Conservation (phyloP, 2,113 vertebrate species). For the Callospermophilus lateralis region DNA sequence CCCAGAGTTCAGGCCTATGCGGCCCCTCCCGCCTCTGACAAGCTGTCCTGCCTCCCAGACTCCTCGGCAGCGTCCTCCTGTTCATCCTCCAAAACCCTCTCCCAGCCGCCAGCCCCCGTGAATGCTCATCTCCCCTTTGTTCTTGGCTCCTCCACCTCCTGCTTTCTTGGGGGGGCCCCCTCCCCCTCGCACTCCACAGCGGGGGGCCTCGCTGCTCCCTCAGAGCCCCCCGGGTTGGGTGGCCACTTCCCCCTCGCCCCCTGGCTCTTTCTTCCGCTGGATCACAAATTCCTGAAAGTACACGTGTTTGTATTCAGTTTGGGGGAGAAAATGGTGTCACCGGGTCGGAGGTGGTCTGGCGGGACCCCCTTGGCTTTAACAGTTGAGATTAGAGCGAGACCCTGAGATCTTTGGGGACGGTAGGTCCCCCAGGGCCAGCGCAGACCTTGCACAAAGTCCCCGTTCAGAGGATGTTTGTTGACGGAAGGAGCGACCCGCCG, state of each 20-base stretch:
- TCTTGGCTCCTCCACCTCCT: neutral
- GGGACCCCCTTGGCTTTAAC: rapidly evolving
- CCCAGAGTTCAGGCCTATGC: neutral
- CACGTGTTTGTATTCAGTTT: neutral
- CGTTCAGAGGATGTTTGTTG: neutral
- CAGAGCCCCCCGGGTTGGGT: neutral
- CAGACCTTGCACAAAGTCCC: neutral
- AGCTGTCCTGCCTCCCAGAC: neutral
- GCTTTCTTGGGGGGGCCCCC: neutral
- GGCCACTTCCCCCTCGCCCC: neutral
- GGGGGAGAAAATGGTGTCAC: neutral
- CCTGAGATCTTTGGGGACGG: neutral
- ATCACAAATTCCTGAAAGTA: neutral
- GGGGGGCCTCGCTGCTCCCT: neutral
- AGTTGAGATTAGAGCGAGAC: neutral
- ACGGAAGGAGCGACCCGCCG: neutral
- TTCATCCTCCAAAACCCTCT: constrained; percentile 10
- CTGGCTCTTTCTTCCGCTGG: neutral
- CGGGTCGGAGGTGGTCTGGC: neutral
- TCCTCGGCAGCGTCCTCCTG: neutral
- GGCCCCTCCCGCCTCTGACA: neutral
- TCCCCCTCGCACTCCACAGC: neutral
- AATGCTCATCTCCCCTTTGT: neutral
- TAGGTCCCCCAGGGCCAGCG: neutral
- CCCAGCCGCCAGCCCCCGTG: neutral